Percentiles rank a stretch among this genome's conserved stretches.
phyloP scores from a whole-genome alignment of 2,888 invertebrate genomes.

The Plutella xylostella region DNA sequence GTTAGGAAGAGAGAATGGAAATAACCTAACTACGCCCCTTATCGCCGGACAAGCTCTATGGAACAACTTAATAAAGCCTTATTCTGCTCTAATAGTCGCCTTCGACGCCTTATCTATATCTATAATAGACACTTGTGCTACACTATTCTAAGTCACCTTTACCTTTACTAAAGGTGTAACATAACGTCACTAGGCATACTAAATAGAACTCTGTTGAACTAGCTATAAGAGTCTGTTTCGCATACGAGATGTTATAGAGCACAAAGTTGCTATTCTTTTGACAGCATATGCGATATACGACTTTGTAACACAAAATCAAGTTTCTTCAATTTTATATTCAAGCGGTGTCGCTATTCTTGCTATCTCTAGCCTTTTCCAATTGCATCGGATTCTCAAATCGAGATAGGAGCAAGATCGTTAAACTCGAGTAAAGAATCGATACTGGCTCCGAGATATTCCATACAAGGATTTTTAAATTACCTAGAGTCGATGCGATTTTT shows the following conservation, averaged over 20 bases:
- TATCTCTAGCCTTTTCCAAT: constrained; percentile 38
- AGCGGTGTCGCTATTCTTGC: constrained; percentile 32
- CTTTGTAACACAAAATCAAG: constrained; percentile 23
- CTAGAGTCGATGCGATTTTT: constrained; percentile 9
- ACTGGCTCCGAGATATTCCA: constrained; percentile 27
- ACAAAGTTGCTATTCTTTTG: neutral
- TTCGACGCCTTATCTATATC: constrained; percentile 43
- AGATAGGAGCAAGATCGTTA: constrained; percentile 50
- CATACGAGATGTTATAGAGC: neutral
- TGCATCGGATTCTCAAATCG: constrained; percentile 34
- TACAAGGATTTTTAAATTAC: constrained; percentile 37
- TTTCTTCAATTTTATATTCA: constrained; percentile 34
- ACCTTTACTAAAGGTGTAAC: too few relatives aligned
- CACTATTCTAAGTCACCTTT: constrained; percentile 28
- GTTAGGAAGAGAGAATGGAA: neutral
- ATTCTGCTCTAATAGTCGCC: constrained; percentile 41
- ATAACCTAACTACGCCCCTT: constrained; percentile 15
- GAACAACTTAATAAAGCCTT: constrained; percentile 50
- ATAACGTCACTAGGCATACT: constrained; percentile 32
- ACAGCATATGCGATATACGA: constrained; percentile 38
- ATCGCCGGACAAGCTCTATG: constrained; percentile 19
- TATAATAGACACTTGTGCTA: constrained; percentile 47
- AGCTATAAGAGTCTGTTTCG: too few relatives aligned
- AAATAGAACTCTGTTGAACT: too few relatives aligned
- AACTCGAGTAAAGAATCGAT: constrained; percentile 40